A percentile compares a stretch with the other conserved stretches of the same genome.
These are phyloP conservation scores for Bombus haemorrhoidalis DNA, from an alignment of 1,140 invertebrate species.

Conservation along the genomic window DNA sequence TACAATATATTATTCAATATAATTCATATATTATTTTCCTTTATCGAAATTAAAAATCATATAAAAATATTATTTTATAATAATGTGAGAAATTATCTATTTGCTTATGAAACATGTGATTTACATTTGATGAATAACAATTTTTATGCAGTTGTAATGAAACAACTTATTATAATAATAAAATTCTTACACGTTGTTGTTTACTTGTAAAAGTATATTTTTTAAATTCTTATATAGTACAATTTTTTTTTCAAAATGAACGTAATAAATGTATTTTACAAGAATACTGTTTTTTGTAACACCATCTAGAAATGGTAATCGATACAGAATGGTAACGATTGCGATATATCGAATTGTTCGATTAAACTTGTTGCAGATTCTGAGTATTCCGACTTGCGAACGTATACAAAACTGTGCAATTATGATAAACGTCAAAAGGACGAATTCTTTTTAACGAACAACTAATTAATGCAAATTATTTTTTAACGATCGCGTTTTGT, in stretches of 20 bases:
- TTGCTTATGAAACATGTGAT: not conserved
- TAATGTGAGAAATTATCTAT: too few relatives aligned
- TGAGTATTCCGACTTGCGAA: not conserved
- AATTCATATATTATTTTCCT: not conserved
- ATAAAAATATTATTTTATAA: not conserved
- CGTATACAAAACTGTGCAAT: not conserved
- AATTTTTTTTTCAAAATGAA: not conserved
- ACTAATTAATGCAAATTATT: not conserved
- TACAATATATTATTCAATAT: not conserved
- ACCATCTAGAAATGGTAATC: conserved; percentile 1
- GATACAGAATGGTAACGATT: not conserved
- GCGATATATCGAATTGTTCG: conserved; percentile 21
- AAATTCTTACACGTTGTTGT: not conserved
- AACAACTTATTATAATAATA: not conserved
- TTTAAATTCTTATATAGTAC: not conserved
- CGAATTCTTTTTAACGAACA: not conserved
- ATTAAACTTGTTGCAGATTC: conserved; percentile 20
- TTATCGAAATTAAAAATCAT: not conserved
- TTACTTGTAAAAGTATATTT: too few relatives aligned
- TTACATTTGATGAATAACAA: not conserved
- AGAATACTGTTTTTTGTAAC: not conserved
- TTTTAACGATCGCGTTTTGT: not conserved
- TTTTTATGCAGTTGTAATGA: not conserved
- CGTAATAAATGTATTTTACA: not conserved
- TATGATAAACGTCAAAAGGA: not conserved